phyloP scores from a whole-genome alignment of 2,888 invertebrate genomes.

The Dryococelus australis region DNA sequence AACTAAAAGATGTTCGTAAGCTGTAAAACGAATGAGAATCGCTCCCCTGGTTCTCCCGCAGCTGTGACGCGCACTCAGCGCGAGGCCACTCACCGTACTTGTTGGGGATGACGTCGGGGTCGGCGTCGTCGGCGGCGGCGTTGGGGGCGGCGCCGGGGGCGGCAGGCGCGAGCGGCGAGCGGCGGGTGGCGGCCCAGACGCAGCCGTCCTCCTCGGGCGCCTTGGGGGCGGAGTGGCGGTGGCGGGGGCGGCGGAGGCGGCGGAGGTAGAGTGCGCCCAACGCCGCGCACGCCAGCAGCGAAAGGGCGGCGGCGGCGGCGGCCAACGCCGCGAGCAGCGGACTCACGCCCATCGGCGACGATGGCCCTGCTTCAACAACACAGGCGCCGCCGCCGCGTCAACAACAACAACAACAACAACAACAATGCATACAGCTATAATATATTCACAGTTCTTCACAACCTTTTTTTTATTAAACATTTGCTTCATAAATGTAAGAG shows the following conservation, averaged over 20 bases:
- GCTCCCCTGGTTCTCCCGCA: too few species aligned
- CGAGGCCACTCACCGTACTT: slow-evolving; percentile 72
- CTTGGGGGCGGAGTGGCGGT: neutral
- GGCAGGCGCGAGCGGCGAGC: slow-evolving; percentile 45
- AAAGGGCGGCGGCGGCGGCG: slow-evolving; percentile 77
- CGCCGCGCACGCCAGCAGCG: slow-evolving; percentile 79
- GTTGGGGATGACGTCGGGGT: slow-evolving; percentile 88
- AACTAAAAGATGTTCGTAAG: too few species aligned
- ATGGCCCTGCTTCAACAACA: slow-evolving; percentile 63
- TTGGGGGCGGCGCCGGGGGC: slow-evolving; percentile 47
- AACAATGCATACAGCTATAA: too few species aligned
- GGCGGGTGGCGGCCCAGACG: slow-evolving; percentile 54
- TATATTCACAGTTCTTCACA: too few species aligned
- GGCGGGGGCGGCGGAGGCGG: slow-evolving; percentile 44
- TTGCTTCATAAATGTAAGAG: too few species aligned
- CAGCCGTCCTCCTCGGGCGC: slow-evolving; percentile 52
- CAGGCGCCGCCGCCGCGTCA: too few species aligned
- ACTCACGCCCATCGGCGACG: slow-evolving; percentile 70
- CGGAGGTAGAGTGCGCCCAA: slow-evolving; percentile 75
- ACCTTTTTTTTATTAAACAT: too few species aligned
- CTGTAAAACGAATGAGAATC: too few species aligned
- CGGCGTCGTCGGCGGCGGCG: slow-evolving; percentile 66
- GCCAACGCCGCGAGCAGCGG: slow-evolving; percentile 80
- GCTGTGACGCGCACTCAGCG: too few species aligned
- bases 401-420: too few species aligned